These are phyloP conservation scores for Caenorhabditis sulstoni DNA, from an alignment of 2,888 invertebrate genomes.

Conservation along the genomic window DNA sequence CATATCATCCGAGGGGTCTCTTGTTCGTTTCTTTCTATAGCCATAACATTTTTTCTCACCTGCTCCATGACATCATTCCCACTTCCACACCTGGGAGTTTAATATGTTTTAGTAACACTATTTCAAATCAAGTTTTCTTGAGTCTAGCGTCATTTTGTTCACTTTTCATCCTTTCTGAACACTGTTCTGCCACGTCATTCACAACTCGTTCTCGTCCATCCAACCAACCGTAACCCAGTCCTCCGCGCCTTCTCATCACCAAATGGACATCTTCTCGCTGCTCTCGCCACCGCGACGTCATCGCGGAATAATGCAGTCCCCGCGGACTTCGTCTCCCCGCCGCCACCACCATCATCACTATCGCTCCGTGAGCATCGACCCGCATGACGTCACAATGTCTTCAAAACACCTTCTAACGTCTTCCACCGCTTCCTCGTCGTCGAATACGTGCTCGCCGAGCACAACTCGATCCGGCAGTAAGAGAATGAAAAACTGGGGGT, in stretches of 20 bases:
- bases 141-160: not conserved
- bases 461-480: conserved; percentile 17
- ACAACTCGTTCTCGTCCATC: no score
- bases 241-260: not conserved
- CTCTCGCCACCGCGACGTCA: conserved; percentile 44
- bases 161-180: not conserved
- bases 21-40: no score
- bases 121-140: no score
- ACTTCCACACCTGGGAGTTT: no score
- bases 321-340: conserved; percentile 8
- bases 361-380: conserved; percentile 51
- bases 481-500: not conserved
- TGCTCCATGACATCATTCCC: no score
- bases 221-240: not conserved
- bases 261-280: conserved; percentile 48
- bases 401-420: conserved; percentile 39
- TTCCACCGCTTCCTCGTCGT: conserved; percentile 3
- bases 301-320: conserved; percentile 16
- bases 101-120: no score
- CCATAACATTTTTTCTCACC: no score
- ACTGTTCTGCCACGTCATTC: not conserved
- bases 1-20: no score
- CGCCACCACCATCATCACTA: conserved; percentile 43
- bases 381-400: conserved; percentile 41
- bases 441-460: conserved; percentile 10